Evolutionary conservation across 1,140 invertebrate genomes (phyloP).

Genomic region (Rhyacophila brunnea): DNA sequence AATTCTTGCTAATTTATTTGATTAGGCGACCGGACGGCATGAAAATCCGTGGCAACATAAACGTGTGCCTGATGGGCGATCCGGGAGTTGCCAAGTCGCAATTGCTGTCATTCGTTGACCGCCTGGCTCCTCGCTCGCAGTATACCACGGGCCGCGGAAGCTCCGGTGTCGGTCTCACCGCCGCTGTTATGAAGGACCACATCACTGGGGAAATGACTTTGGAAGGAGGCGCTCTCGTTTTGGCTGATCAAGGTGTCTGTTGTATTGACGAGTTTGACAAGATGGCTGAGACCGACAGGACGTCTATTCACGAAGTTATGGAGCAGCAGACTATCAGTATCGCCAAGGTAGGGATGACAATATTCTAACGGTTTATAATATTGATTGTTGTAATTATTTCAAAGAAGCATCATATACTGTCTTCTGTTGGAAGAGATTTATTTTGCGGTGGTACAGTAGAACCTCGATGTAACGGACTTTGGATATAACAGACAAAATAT

Average conservation of each 20-base stretch:
- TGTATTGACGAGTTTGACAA: slow-evolving; percentile 99
- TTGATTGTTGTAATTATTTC: too few relatives aligned
- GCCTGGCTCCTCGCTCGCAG: slow-evolving; percentile 89
- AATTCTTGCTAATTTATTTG: background rate
- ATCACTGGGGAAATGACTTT: slow-evolving; percentile 96
- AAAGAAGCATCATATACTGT: too few relatives aligned
- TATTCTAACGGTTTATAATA: too few relatives aligned
- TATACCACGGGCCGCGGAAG: slow-evolving; percentile 97
- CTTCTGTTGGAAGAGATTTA: too few relatives aligned
- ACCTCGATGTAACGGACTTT: too few relatives aligned
- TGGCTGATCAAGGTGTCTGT: slow-evolving; percentile 96
- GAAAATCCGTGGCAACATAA: slow-evolving; percentile 91
- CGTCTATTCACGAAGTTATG: slow-evolving; percentile 99
- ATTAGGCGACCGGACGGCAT: slow-evolving; percentile 44
- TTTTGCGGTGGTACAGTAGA: too few relatives aligned
- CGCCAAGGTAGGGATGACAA: slow-evolving; percentile 75
- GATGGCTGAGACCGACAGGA: slow-evolving; percentile 95
- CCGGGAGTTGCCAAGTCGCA: slow-evolving; percentile 99
- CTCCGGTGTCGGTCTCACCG: slow-evolving; percentile 96
- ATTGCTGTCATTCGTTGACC: slow-evolving; percentile 91
- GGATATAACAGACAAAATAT: too few relatives aligned
- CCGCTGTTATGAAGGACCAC: slow-evolving; percentile 97
- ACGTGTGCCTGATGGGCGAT: slow-evolving; percentile 99
- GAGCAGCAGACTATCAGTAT: slow-evolving; percentile 99
- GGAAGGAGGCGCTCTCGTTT: slow-evolving; percentile 96